Evolutionary conservation across 1,140 invertebrate genomes (phyloP).

Genomic region (Planococcus citri): DNA sequence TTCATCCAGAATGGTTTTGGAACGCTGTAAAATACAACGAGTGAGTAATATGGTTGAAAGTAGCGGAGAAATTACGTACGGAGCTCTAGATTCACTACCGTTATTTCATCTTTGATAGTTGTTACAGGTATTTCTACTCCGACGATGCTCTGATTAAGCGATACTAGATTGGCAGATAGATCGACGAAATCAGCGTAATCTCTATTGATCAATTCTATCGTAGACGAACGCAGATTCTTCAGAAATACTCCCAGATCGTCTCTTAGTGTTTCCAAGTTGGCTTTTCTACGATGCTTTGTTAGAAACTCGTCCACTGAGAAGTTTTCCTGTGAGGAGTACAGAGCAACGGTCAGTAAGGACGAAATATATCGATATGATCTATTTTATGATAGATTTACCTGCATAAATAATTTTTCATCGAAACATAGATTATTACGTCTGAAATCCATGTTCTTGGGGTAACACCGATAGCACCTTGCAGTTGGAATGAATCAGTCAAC

Average conservation of each 20-base stretch:
- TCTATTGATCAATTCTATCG: constrained; percentile 94
- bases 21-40: not conserved
- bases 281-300: constrained; percentile 64
- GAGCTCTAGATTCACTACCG: not conserved
- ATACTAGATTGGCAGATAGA: constrained; percentile 84
- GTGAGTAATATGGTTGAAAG: not conserved
- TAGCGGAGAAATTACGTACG: too few species aligned
- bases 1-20: not conserved
- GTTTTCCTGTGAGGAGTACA: constrained; percentile 42
- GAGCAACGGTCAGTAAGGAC: constrained; percentile 24
- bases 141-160: constrained; percentile 72
- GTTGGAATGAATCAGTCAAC: too few species aligned
- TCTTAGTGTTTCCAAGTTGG: constrained; percentile 70
- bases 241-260: constrained; percentile 83
- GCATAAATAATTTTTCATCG: not conserved
- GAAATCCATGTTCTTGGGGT: not conserved
- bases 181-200: constrained; percentile 96
- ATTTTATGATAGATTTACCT: too few species aligned
- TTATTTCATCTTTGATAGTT: constrained; percentile 23
- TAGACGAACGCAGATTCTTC: constrained; percentile 75
- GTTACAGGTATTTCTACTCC: constrained; percentile 62
- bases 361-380: too few species aligned
- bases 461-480: too few species aligned
- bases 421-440: not conserved
- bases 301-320: constrained; percentile 87